Evolutionary conservation across 2,888 invertebrate species (phyloP).

Genomic region (Scaeva pyrastri): DNA sequence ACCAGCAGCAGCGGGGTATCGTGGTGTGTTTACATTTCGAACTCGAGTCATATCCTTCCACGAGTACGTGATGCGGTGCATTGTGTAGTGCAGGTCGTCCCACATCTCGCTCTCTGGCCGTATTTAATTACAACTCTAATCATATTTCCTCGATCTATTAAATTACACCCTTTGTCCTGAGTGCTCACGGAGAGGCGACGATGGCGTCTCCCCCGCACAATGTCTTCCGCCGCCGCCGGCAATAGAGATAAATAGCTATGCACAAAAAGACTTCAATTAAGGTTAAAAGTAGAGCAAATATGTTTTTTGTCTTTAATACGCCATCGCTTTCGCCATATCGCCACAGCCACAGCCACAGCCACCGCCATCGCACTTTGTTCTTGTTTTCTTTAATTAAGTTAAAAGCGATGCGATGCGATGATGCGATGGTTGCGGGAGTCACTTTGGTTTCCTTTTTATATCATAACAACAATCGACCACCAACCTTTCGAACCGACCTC

Average conservation of each 20-base stretch:
- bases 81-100: neutral
- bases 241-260: neutral
- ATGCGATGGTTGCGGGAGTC: constrained; percentile 20
- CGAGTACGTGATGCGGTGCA: neutral
- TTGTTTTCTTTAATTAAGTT: constrained; percentile 67
- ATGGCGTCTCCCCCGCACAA: too few species aligned
- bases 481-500: neutral
- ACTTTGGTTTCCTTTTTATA: neutral
- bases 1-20: neutral
- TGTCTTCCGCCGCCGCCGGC: neutral
- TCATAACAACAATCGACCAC: neutral
- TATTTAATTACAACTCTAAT: constrained; percentile 31
- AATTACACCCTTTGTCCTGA: neutral
- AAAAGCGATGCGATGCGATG: constrained; percentile 28
- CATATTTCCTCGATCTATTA: constrained; percentile 4
- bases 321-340: too few species aligned
- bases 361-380: constrained; percentile 19
- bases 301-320: constrained; percentile 34
- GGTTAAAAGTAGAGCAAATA: constrained; percentile 57
- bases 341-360: too few species aligned
- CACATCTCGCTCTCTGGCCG: neutral
- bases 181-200: neutral
- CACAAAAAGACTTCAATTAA: constrained; percentile 59
- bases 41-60: constrained; percentile 4
- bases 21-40: constrained; percentile 4